Percentiles rank a stretch among this genome's conserved stretches.
Conservation (phyloP, 2,888 invertebrate genomes). For the Acronicta alni region DNA sequence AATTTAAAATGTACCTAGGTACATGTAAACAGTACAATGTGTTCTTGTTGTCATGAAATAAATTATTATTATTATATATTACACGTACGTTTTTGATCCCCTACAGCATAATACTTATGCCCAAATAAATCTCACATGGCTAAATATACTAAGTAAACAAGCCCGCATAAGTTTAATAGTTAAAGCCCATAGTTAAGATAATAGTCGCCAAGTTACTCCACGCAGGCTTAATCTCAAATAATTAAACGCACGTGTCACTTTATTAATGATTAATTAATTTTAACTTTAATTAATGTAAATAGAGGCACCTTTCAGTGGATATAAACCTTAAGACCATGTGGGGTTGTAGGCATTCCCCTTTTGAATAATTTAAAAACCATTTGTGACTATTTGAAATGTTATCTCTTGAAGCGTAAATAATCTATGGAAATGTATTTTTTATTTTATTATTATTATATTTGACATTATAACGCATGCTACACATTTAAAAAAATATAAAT, state of each 20-base stretch:
- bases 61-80: too few relatives aligned
- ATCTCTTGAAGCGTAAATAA: background rate
- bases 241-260: constrained; percentile 75
- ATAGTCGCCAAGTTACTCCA: constrained; percentile 62
- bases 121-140: constrained; percentile 31
- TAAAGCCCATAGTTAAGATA: constrained; percentile 64
- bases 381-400: background rate
- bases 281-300: constrained; percentile 41
- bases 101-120: too few relatives aligned
- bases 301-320: constrained; percentile 8
- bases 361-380: constrained; percentile 23
- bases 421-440: too few relatives aligned
- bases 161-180: constrained; percentile 71
- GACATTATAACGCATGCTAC: too few relatives aligned
- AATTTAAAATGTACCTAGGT: too few relatives aligned
- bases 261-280: constrained; percentile 60
- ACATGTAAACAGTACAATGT: too few relatives aligned
- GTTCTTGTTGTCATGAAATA: too few relatives aligned
- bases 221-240: constrained; percentile 64
- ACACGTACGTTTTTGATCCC: too few relatives aligned
- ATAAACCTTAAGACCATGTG: constrained; percentile 21
- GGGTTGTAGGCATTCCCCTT: constrained; percentile 33
- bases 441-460: too few relatives aligned
- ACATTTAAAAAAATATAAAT: too few relatives aligned
- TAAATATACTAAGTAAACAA: constrained; percentile 45